phyloP scores from a whole-genome alignment of 1,140 invertebrate genomes.

The Teleopsis dalmanni region DNA sequence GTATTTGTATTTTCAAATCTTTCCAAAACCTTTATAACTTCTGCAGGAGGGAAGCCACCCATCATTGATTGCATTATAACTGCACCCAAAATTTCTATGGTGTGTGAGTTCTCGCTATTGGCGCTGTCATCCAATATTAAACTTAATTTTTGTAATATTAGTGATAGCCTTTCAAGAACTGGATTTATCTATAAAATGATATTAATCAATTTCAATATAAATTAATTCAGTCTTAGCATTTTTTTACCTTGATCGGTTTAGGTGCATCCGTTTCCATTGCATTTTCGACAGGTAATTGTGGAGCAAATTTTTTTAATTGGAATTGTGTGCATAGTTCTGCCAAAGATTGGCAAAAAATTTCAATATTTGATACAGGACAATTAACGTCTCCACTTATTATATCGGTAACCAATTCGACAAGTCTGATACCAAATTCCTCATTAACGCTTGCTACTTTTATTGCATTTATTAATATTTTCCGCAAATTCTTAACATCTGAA shows the following conservation, averaged over 20 bases:
- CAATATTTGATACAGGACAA: conserved; percentile 29
- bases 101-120: conserved; percentile 20
- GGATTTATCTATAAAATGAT: conserved; percentile 25
- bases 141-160: conserved; percentile 37
- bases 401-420: conserved; percentile 32
- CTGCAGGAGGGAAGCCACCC: conserved; percentile 48
- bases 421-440: conserved; percentile 28
- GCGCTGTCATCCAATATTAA: conserved; percentile 23
- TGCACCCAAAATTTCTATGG: conserved; percentile 37
- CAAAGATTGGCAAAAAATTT: conserved; percentile 35
- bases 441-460: conserved; percentile 33
- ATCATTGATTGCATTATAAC: conserved; percentile 71
- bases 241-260: background rate
- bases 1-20: conserved; percentile 50
- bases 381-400: conserved; percentile 31
- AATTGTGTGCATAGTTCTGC: conserved; percentile 41
- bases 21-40: conserved; percentile 54
- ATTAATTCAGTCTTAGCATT: background rate
- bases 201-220: background rate
- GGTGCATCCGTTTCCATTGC: conserved; percentile 31
- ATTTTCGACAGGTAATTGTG: conserved; percentile 4
- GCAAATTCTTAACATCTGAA: conserved; percentile 23
- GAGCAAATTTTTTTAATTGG: conserved; percentile 31
- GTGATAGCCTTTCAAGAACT: conserved; percentile 26
- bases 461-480: conserved; percentile 29